Evolutionary conservation across 2,113 vertebrate genomes (phyloP).

Genomic region (Leptodactylus fuscus): DNA sequence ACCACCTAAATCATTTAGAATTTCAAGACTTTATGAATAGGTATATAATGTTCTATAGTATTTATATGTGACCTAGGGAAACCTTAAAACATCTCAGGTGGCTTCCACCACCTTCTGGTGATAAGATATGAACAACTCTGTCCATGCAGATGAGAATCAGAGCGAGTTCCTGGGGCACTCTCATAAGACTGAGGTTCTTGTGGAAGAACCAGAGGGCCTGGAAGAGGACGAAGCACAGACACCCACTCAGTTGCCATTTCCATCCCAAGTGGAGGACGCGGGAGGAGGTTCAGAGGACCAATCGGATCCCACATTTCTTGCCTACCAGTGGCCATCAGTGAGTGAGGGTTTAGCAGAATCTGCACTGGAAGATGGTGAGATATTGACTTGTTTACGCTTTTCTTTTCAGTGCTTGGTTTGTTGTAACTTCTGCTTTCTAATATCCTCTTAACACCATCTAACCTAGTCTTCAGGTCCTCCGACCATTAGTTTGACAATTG

Average conservation of each 20-base stretch:
- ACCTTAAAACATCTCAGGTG: not conserved
- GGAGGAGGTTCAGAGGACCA: not conserved
- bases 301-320: not conserved
- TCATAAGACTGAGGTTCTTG: not conserved
- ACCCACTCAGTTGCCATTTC: conserved; percentile 34
- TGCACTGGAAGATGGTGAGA: conserved; percentile 75
- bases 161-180: not conserved
- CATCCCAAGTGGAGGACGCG: not conserved
- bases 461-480: not conserved
- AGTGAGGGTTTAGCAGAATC: conserved; percentile 68
- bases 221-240: conserved; percentile 58
- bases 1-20: no score
- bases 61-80: no score
- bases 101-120: not conserved
- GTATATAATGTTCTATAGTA: no score
- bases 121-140: not conserved
- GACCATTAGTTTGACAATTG: not conserved
- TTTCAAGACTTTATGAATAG: no score
- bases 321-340: conserved; percentile 28
- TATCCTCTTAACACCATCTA: not conserved
- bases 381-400: not conserved
- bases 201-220: conserved; percentile 49
- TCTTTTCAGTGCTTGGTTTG: not conserved
- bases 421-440: not conserved
- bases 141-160: conserved; percentile 34